These are phyloP conservation scores for Neodiprion fabricii DNA, from an alignment of 1,140 invertebrate species.

Conservation along the genomic window DNA sequence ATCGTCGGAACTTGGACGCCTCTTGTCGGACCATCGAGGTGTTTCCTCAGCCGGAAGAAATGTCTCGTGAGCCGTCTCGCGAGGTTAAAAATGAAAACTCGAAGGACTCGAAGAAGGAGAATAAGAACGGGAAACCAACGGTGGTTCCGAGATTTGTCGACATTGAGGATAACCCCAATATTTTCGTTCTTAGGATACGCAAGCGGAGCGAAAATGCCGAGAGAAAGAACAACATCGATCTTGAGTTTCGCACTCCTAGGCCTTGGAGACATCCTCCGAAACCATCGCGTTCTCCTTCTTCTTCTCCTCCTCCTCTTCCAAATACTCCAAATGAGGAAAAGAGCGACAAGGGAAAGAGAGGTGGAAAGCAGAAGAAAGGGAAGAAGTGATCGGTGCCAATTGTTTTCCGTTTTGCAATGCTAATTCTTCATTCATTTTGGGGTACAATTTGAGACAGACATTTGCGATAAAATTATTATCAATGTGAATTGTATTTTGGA, in stretches of 20 bases:
- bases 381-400: constrained; percentile 4
- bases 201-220: constrained; percentile 36
- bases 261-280: constrained; percentile 39
- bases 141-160: constrained; percentile 24
- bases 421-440: no score
- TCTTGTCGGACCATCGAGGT: constrained; percentile 36
- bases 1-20: constrained; percentile 14
- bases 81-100: neutral
- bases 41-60: constrained; percentile 33
- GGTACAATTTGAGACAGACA: no score
- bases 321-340: constrained; percentile 7
- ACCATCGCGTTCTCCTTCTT: neutral
- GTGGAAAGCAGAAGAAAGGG: neutral
- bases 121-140: constrained; percentile 15
- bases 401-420: neutral
- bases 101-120: constrained; percentile 12
- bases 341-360: constrained; percentile 16
- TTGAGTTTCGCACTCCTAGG: constrained; percentile 49
- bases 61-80: neutral
- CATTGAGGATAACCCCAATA: constrained; percentile 51
- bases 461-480: no score
- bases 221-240: constrained; percentile 42
- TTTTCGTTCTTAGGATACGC: constrained; percentile 48
- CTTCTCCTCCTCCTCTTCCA: neutral
- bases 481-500: no score